Evolutionary conservation across 2,888 invertebrate species (phyloP).

Genomic region (Elmis aenea): DNA sequence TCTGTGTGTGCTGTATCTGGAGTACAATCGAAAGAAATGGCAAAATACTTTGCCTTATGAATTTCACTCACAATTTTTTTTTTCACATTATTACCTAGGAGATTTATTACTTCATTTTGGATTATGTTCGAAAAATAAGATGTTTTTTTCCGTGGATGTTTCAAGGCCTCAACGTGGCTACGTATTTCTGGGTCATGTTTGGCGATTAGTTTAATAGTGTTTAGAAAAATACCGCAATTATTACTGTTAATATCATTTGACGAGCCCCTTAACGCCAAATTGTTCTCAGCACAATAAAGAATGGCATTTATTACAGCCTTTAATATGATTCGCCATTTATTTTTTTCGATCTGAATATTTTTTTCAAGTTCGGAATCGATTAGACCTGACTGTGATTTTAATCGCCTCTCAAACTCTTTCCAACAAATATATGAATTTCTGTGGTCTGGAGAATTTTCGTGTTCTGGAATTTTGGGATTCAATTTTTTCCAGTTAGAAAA

Average conservation of each 20-base stretch:
- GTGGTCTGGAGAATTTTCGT: slow-evolving; percentile 4
- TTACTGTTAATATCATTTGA: slow-evolving; percentile 13
- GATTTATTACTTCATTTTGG: slow-evolving; percentile 3
- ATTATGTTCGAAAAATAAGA: slow-evolving; percentile 7
- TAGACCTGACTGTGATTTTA: slow-evolving; percentile 1
- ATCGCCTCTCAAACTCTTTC: slow-evolving; percentile 7
- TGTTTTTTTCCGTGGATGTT: slow-evolving; percentile 6
- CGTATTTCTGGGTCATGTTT: slow-evolving; percentile 11
- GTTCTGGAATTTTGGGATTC: neutral
- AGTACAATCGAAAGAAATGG: slow-evolving; percentile 7
- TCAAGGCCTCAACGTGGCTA: slow-evolving; percentile 7
- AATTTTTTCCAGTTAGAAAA: too few species aligned
- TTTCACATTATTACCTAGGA: too few species aligned
- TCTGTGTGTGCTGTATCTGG: slow-evolving; percentile 9
- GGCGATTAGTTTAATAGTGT: slow-evolving; percentile 9
- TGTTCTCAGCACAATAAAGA: slow-evolving; percentile 10
- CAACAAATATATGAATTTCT: slow-evolving; percentile 7
- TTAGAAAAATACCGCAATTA: slow-evolving; percentile 11
- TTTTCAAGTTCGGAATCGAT: too few species aligned
- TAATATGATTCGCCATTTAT: neutral
- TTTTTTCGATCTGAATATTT: neutral
- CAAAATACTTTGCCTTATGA: neutral
- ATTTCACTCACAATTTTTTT: too few species aligned
- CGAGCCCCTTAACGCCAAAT: slow-evolving; percentile 8
- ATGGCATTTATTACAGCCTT: too few species aligned